Percentiles rank a stretch among this genome's conserved stretches.
Conservation (phyloP, 2,113 vertebrate genomes). For the Mystacornis crossleyi region DNA sequence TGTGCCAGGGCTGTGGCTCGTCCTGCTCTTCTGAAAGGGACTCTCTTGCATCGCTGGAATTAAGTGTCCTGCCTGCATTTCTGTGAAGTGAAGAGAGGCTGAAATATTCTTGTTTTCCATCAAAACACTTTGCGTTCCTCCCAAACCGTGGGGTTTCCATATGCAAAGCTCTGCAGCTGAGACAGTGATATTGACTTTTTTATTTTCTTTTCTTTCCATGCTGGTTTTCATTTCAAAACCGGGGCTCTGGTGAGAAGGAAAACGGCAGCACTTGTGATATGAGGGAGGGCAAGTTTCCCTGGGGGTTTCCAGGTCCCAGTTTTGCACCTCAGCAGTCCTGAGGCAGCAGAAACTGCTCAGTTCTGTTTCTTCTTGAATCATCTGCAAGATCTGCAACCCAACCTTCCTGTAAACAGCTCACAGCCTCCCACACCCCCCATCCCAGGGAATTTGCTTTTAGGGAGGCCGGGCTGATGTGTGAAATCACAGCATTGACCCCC, state of each 20-base stretch:
- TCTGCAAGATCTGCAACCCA: neutral
- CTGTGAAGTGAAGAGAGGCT: neutral
- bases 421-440: neutral
- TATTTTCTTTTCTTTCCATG: neutral
- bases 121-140: neutral
- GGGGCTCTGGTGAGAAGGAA: neutral
- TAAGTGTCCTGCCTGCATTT: neutral
- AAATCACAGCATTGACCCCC: neutral
- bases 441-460: neutral
- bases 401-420: neutral
- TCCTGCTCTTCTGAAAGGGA: neutral
- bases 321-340: neutral
- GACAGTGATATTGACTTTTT: neutral
- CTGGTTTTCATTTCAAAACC: neutral
- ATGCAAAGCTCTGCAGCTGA: neutral
- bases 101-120: neutral
- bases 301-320: neutral
- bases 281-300: neutral
- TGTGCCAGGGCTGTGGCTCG: neutral
- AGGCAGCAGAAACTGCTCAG: neutral
- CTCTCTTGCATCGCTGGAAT: neutral
- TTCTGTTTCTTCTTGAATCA: neutral
- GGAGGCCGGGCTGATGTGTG: neutral
- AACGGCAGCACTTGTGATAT: neutral
- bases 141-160: neutral